Base-by-base conservation (phyloP, 2,797 vertebrate genomes). In the Leptodactylus fallax region DNA sequence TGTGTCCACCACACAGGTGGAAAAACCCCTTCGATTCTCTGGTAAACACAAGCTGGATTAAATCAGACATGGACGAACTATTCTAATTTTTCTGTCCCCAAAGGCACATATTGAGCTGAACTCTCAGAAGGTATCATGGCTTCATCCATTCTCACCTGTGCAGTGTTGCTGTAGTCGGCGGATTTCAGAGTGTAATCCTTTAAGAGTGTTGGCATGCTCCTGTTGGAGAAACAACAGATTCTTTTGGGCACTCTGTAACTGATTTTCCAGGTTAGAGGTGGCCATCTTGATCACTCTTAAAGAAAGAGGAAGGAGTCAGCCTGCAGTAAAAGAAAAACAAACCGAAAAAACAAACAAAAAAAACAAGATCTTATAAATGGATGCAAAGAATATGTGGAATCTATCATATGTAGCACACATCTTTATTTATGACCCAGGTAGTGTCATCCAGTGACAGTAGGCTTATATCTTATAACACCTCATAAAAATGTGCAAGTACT, bases 201-300 rank as follows among this genome's bases (percentile, higher is more conserved):
- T 97, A 90, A 99, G 93, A 0, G 98, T 99, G 93, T 87, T 96
- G 90, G 98, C 96, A 0, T 99, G 98, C 72, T 99, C 97, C 83
- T 98, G 96, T 94, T 99, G 98, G 36, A 99, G 97, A 90, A 99
- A 99, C n/a, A 98, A 92, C 90, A 99, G 96, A 91, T 99, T 99
- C 91, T 99, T 99, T 95, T 99, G 98, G 5, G 98, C 97, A 0
- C 98, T 99, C 82, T 99, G 97, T 85, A 99, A 93, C 94, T 99
- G 98, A 92, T 98, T 99, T 94, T 99, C 98, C 95, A 99, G 94
- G 90, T 96, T 97, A 53, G 95, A 93, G 0, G 97, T 93, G 11
- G 98, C 98, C 98, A 99, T 99, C 92, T 91, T 95, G 93, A 86
- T 78, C 90, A 79, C 74, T 83, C 8, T 80, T n/a, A 49, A 77